Base-by-base conservation (phyloP, 2,888 invertebrate species). In the Drosophila neotestacea region DNA sequence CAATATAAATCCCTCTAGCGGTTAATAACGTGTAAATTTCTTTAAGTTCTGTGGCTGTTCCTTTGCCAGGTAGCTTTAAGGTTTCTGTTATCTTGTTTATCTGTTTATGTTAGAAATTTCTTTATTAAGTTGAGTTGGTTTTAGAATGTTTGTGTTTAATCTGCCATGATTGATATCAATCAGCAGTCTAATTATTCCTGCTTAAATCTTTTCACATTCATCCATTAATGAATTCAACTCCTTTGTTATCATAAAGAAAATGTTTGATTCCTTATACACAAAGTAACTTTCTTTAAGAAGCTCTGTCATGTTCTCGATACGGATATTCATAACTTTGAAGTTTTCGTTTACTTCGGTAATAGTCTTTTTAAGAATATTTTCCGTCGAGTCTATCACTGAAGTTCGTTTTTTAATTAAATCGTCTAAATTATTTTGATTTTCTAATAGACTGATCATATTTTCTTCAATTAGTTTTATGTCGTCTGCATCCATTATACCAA, bases 401-500 rank as follows among this genome's bases (percentile, higher is more conserved):
- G 41, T 9, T 4, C 22, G 16, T 22, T 41, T 41, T n/a, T 39
- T 22, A 7, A 13, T 9, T 13, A 34, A 13, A 13, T 48, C 9
- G 32, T 48, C 30, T 9, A 32, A 13, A 9, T 59, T 48, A 11
- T 50, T 6, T 10, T 60, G 50, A 42, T 60, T 60, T n/a, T 50
- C 32, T 42, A 60, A 34, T 11, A 50, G 4, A 16, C 30, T 38
- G 6, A 10, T 47, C 59, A 63, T 63, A 22, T 22, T 22, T 3
- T 22, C 22, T 22, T 22, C 3, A 22, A 22, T 3, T 22, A 22
- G 16, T 63, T 48, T 52, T 51, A 7, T 22, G 52, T 62, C 42
- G 22, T 68, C 58, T 7, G 51, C 62, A 36, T 58, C 52, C 30
- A 63, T 58, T 30, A 58, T 52, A 9, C 68, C 68, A 32, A 62